A percentile compares a stretch with the other conserved stretches of the same genome.
These are phyloP conservation scores for Eudasyphora cyanicolor DNA, from an alignment of 2,888 invertebrate species.

Conservation along the genomic window DNA sequence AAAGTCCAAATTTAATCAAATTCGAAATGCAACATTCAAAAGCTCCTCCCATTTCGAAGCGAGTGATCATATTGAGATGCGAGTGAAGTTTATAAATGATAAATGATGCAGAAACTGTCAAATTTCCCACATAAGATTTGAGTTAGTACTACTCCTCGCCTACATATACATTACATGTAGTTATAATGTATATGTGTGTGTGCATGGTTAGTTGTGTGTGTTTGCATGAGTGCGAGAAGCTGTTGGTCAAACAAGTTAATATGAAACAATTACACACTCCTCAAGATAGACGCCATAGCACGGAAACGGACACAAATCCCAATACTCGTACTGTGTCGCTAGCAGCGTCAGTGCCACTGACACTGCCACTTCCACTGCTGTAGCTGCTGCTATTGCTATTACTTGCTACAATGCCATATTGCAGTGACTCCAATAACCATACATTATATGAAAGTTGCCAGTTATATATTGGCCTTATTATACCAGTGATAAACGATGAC, in stretches of 20 bases:
- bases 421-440: slow-evolving; percentile 52
- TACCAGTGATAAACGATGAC: slow-evolving; percentile 36
- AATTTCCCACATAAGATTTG: slow-evolving; percentile 54
- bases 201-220: not conserved
- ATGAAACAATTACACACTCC: slow-evolving; percentile 58
- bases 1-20: slow-evolving; percentile 45
- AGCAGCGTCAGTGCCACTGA: not conserved
- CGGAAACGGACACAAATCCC: not conserved
- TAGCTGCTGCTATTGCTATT: not conserved
- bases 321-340: not conserved
- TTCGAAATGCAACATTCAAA: slow-evolving; percentile 36
- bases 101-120: slow-evolving; percentile 61
- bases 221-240: too few relatives aligned
- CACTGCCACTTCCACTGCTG: not conserved
- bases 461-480: slow-evolving; percentile 43
- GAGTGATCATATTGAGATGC: not conserved
- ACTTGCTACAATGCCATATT: slow-evolving; percentile 33
- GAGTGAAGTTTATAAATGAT: slow-evolving; percentile 48
- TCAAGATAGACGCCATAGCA: slow-evolving; percentile 31
- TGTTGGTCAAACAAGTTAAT: slow-evolving; percentile 57
- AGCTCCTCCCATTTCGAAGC: slow-evolving; percentile 25
- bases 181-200: not conserved
- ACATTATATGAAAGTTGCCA: slow-evolving; percentile 39
- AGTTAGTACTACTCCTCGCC: slow-evolving; percentile 24
- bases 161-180: not conserved